Evolutionary conservation across 2,888 invertebrate genomes (phyloP).

Genomic region (Agrochola litura): DNA sequence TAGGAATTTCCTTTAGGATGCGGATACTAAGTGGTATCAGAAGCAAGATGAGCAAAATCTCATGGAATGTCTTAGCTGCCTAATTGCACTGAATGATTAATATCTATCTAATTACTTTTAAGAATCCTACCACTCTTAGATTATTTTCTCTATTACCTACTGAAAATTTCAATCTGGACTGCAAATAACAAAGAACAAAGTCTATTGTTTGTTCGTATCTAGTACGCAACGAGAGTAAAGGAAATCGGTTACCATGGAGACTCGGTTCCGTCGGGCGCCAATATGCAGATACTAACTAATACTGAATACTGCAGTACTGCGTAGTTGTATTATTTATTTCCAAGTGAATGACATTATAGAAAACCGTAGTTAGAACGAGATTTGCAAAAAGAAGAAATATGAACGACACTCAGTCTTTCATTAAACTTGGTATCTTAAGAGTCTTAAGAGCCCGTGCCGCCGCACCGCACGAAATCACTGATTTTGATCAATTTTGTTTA

Average conservation of each 20-base stretch:
- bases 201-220: background rate
- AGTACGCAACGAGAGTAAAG: background rate
- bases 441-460: too few species aligned
- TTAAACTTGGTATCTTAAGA: too few species aligned
- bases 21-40: background rate
- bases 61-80: background rate
- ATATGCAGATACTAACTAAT: background rate
- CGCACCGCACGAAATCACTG: too few species aligned
- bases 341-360: background rate
- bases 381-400: background rate
- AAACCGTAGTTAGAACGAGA: background rate
- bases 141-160: background rate
- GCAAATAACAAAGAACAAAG: too few species aligned
- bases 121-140: background rate
- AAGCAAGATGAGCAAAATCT: background rate
- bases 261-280: too few species aligned
- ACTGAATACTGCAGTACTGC: background rate
- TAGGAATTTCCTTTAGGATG: background rate
- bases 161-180: background rate
- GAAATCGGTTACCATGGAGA: background rate
- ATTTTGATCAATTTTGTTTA: too few species aligned
- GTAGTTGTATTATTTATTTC: background rate
- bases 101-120: background rate
- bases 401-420: background rate
- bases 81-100: background rate